Evolutionary conservation across 2,797 vertebrate species (phyloP).

Genomic region (Avahi laniger): DNA sequence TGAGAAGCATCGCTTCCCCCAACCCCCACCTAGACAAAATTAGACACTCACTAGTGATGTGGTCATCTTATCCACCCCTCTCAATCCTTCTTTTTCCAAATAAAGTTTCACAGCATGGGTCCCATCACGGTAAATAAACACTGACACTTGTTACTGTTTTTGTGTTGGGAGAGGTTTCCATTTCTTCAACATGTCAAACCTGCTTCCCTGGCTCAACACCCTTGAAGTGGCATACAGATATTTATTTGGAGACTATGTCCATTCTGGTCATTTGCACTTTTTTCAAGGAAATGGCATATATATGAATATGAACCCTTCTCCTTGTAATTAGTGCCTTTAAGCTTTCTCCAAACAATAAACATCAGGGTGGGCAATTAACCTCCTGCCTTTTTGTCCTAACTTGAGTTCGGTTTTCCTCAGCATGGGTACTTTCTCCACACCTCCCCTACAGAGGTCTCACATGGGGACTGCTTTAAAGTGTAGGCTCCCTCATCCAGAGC

Average conservation of each 20-base stretch:
- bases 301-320: neutral
- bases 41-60: neutral
- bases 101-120: neutral
- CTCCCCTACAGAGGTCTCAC: neutral
- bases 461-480: neutral
- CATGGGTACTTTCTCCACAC: neutral
- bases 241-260: neutral
- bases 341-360: neutral
- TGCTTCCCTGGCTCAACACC: neutral
- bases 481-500: neutral
- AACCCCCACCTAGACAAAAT: neutral
- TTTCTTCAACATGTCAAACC: constrained; percentile 11
- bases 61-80: neutral
- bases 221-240: neutral
- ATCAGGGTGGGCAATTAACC: neutral
- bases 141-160: neutral
- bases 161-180: neutral
- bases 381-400: neutral
- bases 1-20: neutral
- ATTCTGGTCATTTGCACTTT: neutral
- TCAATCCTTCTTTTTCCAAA: neutral
- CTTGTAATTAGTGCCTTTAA: neutral
- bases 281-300: neutral
- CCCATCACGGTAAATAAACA: neutral
- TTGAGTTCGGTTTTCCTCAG: neutral